Percentiles rank a stretch among this genome's conserved stretches.
Evolutionary conservation across 2,797 vertebrate genomes (phyloP).

Genomic region (Crenuchus spilurus): DNA sequence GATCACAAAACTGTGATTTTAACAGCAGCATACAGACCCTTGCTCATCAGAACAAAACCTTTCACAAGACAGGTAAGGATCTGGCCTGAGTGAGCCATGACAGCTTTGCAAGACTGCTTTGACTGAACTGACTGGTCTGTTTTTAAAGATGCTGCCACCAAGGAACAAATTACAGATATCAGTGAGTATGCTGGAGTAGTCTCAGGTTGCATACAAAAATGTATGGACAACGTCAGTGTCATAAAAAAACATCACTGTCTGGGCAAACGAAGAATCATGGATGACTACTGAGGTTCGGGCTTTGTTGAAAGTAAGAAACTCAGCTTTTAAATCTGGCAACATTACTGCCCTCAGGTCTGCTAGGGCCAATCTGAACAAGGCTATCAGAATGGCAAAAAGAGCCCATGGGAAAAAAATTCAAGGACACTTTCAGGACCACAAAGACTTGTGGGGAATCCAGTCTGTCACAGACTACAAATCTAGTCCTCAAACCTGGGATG

Average conservation of each 20-base stretch:
- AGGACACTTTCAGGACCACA: neutral
- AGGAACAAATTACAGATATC: neutral
- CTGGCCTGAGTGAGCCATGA: neutral
- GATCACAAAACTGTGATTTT: too few species aligned
- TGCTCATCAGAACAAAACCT: too few species aligned
- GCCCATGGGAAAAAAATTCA: neutral
- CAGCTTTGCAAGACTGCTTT: neutral
- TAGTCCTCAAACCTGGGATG: neutral
- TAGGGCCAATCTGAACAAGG: neutral
- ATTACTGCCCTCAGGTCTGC: neutral
- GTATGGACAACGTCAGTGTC: neutral
- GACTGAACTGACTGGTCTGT: neutral
- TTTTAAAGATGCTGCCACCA: conserved; percentile 5
- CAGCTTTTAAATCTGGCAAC: too few species aligned
- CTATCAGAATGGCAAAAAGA: too few species aligned
- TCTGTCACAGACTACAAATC: neutral
- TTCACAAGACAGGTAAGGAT: neutral
- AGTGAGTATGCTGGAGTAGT: neutral
- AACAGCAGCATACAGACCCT: too few species aligned
- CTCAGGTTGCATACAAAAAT: neutral
- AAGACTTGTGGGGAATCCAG: neutral
- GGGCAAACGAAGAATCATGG: neutral
- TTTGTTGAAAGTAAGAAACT: neutral
- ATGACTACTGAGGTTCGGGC: neutral
- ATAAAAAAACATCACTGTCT: conserved; percentile 3